These are phyloP conservation scores for Goniozus legneri DNA, from an alignment of 1,140 invertebrate genomes.

Conservation along the genomic window DNA sequence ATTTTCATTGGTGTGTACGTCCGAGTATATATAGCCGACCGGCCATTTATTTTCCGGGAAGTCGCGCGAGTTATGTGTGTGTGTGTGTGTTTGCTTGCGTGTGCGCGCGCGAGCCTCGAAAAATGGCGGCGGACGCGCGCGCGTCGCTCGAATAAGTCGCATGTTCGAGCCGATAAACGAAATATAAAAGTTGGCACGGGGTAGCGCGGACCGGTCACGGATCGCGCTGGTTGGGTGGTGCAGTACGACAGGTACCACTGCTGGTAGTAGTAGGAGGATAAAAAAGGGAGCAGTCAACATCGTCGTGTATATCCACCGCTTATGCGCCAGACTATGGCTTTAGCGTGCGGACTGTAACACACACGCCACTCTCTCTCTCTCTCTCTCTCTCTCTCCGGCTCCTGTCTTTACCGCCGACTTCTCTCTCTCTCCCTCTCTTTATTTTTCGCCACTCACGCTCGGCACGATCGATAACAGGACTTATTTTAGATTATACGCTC, in stretches of 20 bases:
- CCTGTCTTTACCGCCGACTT: neutral
- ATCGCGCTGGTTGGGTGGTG: conserved; percentile 1
- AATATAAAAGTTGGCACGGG: conserved; percentile 35
- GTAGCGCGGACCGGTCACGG: conserved; percentile 1
- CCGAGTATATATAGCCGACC: too few species aligned
- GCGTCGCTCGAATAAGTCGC: conserved; percentile 32
- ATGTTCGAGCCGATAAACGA: conserved; percentile 45
- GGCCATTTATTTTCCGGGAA: too few species aligned
- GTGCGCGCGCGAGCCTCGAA: too few species aligned
- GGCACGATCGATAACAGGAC: conserved; percentile 35
- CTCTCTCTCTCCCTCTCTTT: neutral
- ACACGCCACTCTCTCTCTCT: conserved; percentile 10
- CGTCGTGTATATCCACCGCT: conserved; percentile 15
- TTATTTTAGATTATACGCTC: conserved; percentile 42
- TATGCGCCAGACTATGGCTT: conserved; percentile 1
- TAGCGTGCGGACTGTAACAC: conserved; percentile 28
- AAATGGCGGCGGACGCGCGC: conserved; percentile 4
- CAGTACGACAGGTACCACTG: neutral
- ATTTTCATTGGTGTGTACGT: too few species aligned
- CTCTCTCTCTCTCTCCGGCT: neutral
- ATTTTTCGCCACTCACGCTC: conserved; percentile 15
- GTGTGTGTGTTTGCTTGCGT: too few species aligned
- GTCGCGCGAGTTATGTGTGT: too few species aligned
- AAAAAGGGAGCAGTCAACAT: conserved; percentile 13
- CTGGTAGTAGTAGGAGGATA: conserved; percentile 13